Percentiles rank a stretch among this genome's conserved stretches.
phyloP scores from a whole-genome alignment of 2,113 vertebrate species.

The Empidonax alnorum region DNA sequence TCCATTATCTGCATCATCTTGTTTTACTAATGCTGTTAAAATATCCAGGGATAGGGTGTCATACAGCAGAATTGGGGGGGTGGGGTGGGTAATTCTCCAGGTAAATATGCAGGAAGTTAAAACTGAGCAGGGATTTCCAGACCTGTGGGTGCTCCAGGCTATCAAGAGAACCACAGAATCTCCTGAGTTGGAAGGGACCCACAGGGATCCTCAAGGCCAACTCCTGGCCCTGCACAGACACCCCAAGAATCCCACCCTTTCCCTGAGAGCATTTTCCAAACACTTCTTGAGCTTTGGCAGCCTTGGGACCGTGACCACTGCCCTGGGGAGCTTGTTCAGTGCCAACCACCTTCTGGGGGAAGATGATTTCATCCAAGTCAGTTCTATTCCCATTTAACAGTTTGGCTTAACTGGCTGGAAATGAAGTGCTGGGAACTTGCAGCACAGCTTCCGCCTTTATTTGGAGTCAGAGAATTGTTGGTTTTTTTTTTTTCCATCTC shows the following conservation, averaged over 20 bases:
- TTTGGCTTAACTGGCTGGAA: neutral
- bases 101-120: neutral
- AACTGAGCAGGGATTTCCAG: neutral
- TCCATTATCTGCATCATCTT: neutral
- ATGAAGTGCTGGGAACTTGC: neutral
- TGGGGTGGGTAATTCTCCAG: neutral
- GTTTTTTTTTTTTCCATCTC: neutral
- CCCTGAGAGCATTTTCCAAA: neutral
- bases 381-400: neutral
- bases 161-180: neutral
- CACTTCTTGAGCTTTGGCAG: accelerated
- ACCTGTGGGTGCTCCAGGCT: neutral
- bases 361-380: neutral
- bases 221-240: neutral
- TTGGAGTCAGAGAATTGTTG: neutral
- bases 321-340: neutral
- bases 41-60: neutral
- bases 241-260: neutral
- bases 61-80: neutral
- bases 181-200: neutral
- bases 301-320: accelerated
- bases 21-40: neutral
- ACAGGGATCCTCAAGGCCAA: neutral
- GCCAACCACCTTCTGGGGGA: neutral
- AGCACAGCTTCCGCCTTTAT: neutral